phyloP scores from a whole-genome alignment of 2,113 vertebrate species.

The Cavia porcellus region DNA sequence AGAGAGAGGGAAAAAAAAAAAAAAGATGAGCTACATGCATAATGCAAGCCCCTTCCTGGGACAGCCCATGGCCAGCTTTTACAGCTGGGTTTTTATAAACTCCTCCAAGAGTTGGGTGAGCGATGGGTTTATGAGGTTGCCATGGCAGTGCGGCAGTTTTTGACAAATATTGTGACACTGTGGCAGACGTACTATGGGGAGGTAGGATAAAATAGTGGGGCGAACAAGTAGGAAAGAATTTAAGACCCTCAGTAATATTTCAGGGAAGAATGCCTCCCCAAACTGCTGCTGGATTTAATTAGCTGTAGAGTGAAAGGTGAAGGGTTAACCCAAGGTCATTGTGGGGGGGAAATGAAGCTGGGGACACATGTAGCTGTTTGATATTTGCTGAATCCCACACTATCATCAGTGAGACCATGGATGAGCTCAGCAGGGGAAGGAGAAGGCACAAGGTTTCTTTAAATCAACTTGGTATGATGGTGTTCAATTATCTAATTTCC shows the following conservation, averaged over 20 bases:
- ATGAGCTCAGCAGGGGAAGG: not conserved
- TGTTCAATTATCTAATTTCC: constrained; percentile 57
- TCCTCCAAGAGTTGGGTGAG: constrained; percentile 44
- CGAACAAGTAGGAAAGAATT: constrained; percentile 52
- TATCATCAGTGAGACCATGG: not conserved
- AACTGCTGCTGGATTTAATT: constrained; percentile 70
- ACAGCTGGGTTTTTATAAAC: constrained; percentile 78
- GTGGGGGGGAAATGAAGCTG: not conserved
- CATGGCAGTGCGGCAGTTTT: constrained; percentile 56
- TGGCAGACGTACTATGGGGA: constrained; percentile 41
- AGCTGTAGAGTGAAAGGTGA: constrained; percentile 67
- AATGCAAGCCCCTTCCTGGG: constrained; percentile 50
- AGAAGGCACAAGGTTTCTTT: not conserved
- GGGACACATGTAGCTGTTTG: not conserved
- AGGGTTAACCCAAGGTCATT: constrained; percentile 74
- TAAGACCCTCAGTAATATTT: constrained; percentile 74
- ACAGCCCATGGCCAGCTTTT: constrained; percentile 61
- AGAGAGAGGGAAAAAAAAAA: constrained; percentile 1
- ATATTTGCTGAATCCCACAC: constrained; percentile 38
- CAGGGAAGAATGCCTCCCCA: constrained; percentile 45
- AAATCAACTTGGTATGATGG: not conserved
- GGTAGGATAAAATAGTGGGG: not conserved
- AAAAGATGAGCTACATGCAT: constrained; percentile 49
- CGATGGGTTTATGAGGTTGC: constrained; percentile 57
- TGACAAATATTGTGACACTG: constrained; percentile 75